A percentile compares a stretch with the other conserved stretches of the same genome.
phyloP scores from a whole-genome alignment of 2,888 invertebrate genomes.

The Lasioglossum oenotherae region DNA sequence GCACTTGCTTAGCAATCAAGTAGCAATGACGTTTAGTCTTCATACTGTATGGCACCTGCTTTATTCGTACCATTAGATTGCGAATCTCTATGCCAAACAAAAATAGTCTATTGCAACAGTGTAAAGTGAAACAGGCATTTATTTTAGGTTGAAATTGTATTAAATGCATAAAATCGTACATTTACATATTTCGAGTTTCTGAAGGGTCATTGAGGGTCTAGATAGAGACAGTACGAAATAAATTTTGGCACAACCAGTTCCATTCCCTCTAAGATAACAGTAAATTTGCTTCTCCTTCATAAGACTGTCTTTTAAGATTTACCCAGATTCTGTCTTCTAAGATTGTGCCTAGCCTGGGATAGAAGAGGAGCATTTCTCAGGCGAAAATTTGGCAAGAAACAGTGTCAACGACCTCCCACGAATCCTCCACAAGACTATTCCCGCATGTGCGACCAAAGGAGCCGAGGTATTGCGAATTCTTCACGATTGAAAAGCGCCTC shows the following conservation, averaged over 20 bases:
- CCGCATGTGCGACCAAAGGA: background rate
- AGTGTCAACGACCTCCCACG: background rate
- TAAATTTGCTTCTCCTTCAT: background rate
- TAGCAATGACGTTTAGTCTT: too few species aligned
- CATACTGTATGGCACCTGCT: too few species aligned
- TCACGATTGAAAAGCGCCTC: conserved; percentile 42
- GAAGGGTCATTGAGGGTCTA: background rate
- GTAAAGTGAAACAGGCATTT: too few species aligned
- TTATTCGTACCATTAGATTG: background rate
- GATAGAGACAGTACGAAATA: background rate
- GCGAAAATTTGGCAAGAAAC: background rate
- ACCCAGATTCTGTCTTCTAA: background rate
- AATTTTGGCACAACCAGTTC: background rate
- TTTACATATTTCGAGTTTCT: background rate
- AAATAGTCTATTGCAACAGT: background rate
- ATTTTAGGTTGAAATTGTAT: background rate
- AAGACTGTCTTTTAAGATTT: background rate
- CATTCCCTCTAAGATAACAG: background rate
- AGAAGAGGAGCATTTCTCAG: background rate
- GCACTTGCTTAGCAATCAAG: background rate
- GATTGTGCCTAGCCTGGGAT: too few species aligned
- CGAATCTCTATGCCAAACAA: background rate
- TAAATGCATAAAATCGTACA: background rate
- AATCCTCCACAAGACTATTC: background rate
- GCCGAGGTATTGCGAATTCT: conserved; percentile 10